phyloP scores from a whole-genome alignment of 2,888 invertebrate genomes.

The Polymixis flavicincta region DNA sequence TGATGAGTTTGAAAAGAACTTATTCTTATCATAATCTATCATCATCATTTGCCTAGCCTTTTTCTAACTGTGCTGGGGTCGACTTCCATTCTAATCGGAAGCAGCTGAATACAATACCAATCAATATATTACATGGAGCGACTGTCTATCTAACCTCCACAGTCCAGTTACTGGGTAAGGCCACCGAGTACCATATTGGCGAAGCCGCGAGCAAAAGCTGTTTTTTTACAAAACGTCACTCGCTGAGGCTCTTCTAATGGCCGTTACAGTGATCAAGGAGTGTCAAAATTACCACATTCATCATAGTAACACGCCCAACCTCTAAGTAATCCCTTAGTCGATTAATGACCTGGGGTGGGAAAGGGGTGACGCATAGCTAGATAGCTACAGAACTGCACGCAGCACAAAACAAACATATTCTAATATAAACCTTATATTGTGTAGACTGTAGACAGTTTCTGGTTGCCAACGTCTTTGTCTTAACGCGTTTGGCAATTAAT shows the following conservation, averaged over 20 bases:
- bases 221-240: no score
- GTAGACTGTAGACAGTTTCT: not conserved
- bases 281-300: not conserved
- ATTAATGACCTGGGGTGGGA: conserved; percentile 16
- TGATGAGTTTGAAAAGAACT: not conserved
- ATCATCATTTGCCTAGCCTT: not conserved
- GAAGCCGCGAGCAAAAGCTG: no score
- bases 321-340: conserved; percentile 9
- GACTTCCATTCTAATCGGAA: no score
- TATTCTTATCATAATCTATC: not conserved
- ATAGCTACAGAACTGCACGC: conserved; percentile 11
- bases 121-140: not conserved
- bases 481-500: conserved; percentile 3
- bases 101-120: no score
- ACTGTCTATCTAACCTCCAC: not conserved
- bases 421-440: conserved; percentile 4
- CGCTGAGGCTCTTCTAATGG: not conserved
- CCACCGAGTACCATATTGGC: no score
- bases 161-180: not conserved
- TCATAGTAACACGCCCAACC: not conserved
- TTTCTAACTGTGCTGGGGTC: no score
- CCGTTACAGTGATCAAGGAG: not conserved
- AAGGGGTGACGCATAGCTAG: conserved; percentile 2
- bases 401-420: conserved; percentile 4
- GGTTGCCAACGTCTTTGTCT: not conserved